phyloP scores from a whole-genome alignment of 2,113 vertebrate genomes.

The Cynocephalus volans region DNA sequence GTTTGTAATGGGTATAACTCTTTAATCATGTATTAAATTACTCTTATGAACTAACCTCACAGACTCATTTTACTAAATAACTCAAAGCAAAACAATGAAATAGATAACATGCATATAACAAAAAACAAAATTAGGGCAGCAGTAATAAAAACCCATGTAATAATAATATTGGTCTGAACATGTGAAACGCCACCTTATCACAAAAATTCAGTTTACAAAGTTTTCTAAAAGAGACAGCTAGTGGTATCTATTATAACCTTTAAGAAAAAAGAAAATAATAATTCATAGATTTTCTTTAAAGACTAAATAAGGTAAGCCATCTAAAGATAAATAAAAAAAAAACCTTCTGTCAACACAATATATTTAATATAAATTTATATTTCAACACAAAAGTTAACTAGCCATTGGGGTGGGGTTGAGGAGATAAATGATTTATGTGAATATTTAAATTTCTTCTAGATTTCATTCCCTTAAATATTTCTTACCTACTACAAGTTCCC shows the following conservation, averaged over 20 bases:
- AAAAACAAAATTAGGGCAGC: not conserved
- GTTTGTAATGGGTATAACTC: not conserved
- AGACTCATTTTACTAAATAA: slow-evolving; percentile 37
- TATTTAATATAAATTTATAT: not conserved
- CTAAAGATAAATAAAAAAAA: not conserved
- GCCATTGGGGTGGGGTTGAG: not conserved
- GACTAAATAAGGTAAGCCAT: not conserved
- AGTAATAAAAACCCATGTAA: not conserved
- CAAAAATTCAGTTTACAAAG: slow-evolving; percentile 22
- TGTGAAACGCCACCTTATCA: not conserved
- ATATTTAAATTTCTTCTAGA: not conserved
- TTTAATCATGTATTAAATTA: not conserved
- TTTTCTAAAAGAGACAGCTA: slow-evolving; percentile 8
- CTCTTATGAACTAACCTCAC: not conserved
- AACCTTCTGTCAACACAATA: not conserved
- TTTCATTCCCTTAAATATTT: slow-evolving; percentile 47
- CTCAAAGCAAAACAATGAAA: not conserved
- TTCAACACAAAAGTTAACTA: not conserved
- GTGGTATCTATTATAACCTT: not conserved
- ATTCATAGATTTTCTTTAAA: not conserved
- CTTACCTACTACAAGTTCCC: slow-evolving; percentile 98
- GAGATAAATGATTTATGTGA: not conserved
- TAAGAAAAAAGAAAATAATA: not conserved
- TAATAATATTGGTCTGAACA: not conserved
- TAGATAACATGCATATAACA: not conserved